Conservation (phyloP, 2,888 invertebrate genomes). For the Phytoseiulus persimilis region DNA sequence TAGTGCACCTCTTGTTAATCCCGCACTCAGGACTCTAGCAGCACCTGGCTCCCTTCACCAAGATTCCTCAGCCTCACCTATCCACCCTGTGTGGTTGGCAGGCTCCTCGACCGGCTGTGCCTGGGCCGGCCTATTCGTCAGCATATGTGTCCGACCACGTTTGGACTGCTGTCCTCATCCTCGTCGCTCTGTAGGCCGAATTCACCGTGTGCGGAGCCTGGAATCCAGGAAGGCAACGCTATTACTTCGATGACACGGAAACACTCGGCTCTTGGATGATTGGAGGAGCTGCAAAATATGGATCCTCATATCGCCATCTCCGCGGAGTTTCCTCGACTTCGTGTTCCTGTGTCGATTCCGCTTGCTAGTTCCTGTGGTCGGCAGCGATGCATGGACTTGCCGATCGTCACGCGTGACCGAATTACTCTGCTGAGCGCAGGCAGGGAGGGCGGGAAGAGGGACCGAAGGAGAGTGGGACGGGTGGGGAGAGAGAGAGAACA, state of each 20-base stretch:
- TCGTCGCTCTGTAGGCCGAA: no score
- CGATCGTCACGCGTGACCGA: background rate
- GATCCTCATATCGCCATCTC: no score
- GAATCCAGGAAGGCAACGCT: no score
- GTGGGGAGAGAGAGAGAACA: background rate
- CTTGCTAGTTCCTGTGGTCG: background rate
- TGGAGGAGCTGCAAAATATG: no score
- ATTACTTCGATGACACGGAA: no score
- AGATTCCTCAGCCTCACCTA: background rate
- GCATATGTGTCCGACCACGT: background rate
- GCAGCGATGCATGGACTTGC: background rate
- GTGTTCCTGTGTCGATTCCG: background rate
- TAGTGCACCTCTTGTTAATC: background rate
- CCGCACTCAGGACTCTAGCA: background rate
- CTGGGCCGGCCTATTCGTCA: background rate
- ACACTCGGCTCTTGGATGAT: no score
- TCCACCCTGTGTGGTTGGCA: background rate
- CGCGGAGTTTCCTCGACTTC: no score
- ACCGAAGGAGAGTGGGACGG: background rate
- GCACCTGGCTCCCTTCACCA: background rate
- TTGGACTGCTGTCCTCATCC: background rate
- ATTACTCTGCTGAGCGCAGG: background rate
- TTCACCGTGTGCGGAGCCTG: no score
- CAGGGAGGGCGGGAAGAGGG: background rate
- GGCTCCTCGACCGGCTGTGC: background rate